phyloP scores from a whole-genome alignment of 2,113 vertebrate species.

The Zeus faber region DNA sequence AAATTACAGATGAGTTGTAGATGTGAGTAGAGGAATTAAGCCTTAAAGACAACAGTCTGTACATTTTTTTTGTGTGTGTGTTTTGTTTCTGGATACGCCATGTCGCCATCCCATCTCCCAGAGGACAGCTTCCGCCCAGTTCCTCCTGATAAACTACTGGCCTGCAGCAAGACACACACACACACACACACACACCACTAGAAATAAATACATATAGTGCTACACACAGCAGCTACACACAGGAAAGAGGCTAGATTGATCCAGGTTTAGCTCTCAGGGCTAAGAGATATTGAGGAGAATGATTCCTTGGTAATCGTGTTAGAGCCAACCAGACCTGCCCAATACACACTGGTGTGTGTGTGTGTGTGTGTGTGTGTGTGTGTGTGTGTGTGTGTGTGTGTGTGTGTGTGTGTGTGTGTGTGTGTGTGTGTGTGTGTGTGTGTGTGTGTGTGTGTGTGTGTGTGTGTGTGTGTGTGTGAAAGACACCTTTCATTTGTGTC shows the following conservation, averaged over 20 bases:
- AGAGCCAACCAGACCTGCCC: constrained; percentile 73
- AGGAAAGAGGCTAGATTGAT: constrained; percentile 77
- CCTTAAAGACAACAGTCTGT: not conserved
- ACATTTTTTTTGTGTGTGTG: not conserved
- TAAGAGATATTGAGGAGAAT: constrained; percentile 83
- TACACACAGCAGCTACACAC: constrained; percentile 33
- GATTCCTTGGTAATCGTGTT: constrained; percentile 78
- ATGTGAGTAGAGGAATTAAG: not conserved
- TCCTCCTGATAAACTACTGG: constrained; percentile 49
- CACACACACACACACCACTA: constrained; percentile 18
- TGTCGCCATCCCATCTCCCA: constrained; percentile 26
- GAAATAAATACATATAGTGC: constrained; percentile 6
- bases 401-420: constrained; percentile 16
- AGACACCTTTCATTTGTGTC: constrained; percentile 52
- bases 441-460: constrained; percentile 14
- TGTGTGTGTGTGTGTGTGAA: constrained; percentile 14
- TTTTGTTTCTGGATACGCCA: constrained; percentile 15
- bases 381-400: constrained; percentile 27
- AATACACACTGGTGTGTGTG: constrained; percentile 43
- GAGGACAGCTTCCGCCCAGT: constrained; percentile 33
- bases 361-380: constrained; percentile 9
- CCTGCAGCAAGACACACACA: constrained; percentile 42
- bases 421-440: constrained; percentile 2
- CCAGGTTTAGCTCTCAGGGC: constrained; percentile 78
- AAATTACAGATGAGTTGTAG: not conserved